Evolutionary conservation across 2,888 invertebrate genomes (phyloP), one percentile per base, ranked within the genome.

Genomic region (Conchocele bisecta): DNA sequence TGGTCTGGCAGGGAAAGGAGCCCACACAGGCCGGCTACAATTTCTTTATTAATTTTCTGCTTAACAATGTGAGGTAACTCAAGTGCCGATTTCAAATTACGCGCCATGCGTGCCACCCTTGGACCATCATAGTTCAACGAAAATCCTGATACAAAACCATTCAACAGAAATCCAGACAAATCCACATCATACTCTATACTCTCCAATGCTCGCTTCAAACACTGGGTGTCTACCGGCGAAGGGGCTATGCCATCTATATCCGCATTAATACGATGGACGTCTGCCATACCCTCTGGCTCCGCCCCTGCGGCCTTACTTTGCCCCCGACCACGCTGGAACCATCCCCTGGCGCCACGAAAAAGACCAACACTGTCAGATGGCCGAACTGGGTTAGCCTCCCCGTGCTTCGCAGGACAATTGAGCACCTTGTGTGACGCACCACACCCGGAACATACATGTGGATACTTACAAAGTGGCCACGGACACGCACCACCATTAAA

Each of bases 401-500:
- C 48, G 31, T 48, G 48, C 22, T n/a, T n/a, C n/a, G n/a, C n/a
- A n/a, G n/a, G n/a, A n/a, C n/a, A n/a, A n/a, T n/a, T n/a, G n/a
- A n/a, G n/a, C n/a, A n/a, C n/a, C n/a, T n/a, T n/a, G n/a, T 53
- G 29, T 13, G 33, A 13, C 2, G 37, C 22, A 11, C n/a, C 22
- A 22, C 69, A 70, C 7, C 24, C 15, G 11, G 56, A 64, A 39
- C 57, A 64, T 2, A 57, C 17, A 51, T 70, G 65, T 15, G 41
- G 17, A 44, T 60, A 71, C 20, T 44, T 44, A 50, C 71, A 71
- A 35, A 48, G 48, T 13, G 41, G 46, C 59, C 71, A 60, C 15
- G 20, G 41, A n/a, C 65, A 65, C 13, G 11, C 3, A 17, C 60
- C 70, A 7, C 48, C 60, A 35, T 65, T 65, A 26, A 41, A 71